These are phyloP conservation scores for Polyodon spathula DNA, from an alignment of 2,113 vertebrate genomes.

Conservation along the genomic window DNA sequence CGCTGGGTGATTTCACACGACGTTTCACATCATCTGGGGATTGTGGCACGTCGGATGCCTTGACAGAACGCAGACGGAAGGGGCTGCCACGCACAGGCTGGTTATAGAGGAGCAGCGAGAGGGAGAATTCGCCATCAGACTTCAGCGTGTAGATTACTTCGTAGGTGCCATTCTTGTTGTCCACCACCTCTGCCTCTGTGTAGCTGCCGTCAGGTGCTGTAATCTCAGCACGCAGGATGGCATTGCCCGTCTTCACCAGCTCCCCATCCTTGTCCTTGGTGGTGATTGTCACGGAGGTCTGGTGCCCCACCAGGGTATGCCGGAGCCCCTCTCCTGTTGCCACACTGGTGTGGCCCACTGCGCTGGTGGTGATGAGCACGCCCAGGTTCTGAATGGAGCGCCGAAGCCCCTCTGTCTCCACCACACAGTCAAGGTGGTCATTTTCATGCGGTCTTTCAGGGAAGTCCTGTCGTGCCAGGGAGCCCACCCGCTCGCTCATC, in stretches of 20 bases:
- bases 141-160: constrained; percentile 80
- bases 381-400: constrained; percentile 90
- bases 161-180: constrained; percentile 92
- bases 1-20: constrained; percentile 83
- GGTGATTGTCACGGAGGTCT: constrained; percentile 77
- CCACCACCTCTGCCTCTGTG: constrained; percentile 63
- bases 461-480: constrained; percentile 69
- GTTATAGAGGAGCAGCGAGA: constrained; percentile 75
- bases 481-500: constrained; percentile 82
- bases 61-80: constrained; percentile 72
- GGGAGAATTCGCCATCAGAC: constrained; percentile 71
- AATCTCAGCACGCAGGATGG: constrained; percentile 68
- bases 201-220: constrained; percentile 51
- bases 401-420: constrained; percentile 81
- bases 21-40: constrained; percentile 87
- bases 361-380: constrained; percentile 76
- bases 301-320: constrained; percentile 79
- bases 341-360: constrained; percentile 81
- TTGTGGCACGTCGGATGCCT: constrained; percentile 70
- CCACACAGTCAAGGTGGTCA: constrained; percentile 77
- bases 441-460: constrained; percentile 84
- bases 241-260: constrained; percentile 80
- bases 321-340: constrained; percentile 87
- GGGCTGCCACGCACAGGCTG: constrained; percentile 81
- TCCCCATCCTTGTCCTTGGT: constrained; percentile 91